A percentile compares a stretch with the other conserved stretches of the same genome.
phyloP scores from a whole-genome alignment of 2,888 invertebrate genomes.

The Pegoplata infirma region DNA sequence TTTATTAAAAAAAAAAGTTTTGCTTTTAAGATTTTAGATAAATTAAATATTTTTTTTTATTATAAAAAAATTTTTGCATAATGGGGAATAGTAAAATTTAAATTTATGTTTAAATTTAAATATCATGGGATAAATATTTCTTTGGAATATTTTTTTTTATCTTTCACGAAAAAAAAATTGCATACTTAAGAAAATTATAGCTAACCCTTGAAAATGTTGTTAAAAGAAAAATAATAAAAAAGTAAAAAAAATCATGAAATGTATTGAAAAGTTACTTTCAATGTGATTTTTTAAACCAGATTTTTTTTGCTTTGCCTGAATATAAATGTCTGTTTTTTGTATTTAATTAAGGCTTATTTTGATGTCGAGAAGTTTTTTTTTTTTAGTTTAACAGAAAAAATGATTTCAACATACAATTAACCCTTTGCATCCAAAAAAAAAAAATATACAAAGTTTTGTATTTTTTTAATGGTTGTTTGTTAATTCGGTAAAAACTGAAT shows the following conservation, averaged over 20 bases:
- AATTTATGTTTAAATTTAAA: neutral
- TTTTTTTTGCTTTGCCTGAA: no score
- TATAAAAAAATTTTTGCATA: neutral
- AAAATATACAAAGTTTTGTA: constrained; percentile 1
- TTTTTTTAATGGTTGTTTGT: constrained; percentile 28
- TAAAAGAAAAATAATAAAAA: neutral
- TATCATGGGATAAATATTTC: neutral
- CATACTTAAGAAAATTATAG: no score
- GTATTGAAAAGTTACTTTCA: constrained; percentile 3
- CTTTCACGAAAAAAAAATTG: no score
- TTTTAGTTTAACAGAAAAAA: neutral
- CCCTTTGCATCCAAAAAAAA: constrained; percentile 32
- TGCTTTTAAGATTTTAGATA: neutral
- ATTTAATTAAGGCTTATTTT: constrained; percentile 45
- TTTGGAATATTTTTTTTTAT: neutral
- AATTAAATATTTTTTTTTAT: neutral
- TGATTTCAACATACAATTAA: constrained; percentile 23
- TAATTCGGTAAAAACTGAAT: constrained; percentile 57
- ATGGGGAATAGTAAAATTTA: neutral
- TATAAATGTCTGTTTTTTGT: constrained; percentile 21
- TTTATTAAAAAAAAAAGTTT: no score
- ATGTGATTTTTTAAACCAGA: neutral
- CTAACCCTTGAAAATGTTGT: no score
- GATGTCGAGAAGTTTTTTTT: constrained; percentile 17
- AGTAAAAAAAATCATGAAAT: neutral